Evolutionary conservation across 2,113 vertebrate genomes (phyloP).

Genomic region (Festucalex cinctus): DNA sequence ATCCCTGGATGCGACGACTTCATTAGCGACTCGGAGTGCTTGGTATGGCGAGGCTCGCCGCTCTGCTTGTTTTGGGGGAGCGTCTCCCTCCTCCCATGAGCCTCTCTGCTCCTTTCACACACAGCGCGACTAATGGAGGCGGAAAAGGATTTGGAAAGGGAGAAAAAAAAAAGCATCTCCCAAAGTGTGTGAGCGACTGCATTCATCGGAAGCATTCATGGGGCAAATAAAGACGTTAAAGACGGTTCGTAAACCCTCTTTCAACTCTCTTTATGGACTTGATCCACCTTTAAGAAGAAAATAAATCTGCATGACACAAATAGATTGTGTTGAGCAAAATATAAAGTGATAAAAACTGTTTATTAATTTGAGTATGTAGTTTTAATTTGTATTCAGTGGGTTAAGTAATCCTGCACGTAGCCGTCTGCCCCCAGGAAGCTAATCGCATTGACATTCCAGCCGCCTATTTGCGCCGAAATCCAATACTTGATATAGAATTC

Average conservation of each 20-base stretch:
- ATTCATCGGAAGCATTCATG: constrained; percentile 18
- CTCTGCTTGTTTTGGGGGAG: constrained; percentile 27
- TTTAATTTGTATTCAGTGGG: background rate
- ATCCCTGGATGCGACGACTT: constrained; percentile 47
- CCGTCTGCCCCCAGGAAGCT: background rate
- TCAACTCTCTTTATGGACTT: constrained; percentile 1
- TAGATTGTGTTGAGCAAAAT: background rate
- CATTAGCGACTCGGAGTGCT: constrained; percentile 26
- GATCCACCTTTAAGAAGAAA: constrained; percentile 1
- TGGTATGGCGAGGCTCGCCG: constrained; percentile 7
- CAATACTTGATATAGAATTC: background rate
- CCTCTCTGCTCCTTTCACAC: constrained; percentile 29
- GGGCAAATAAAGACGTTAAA: background rate
- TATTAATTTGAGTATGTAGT: background rate
- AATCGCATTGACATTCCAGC: background rate
- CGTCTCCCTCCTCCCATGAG: constrained; percentile 3
- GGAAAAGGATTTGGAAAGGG: constrained; percentile 8
- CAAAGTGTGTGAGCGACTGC: constrained; percentile 18
- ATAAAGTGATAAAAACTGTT: background rate
- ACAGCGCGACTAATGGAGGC: constrained; percentile 29
- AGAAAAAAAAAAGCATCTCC: constrained; percentile 16
- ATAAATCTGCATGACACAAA: constrained; percentile 5
- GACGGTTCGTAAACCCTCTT: background rate
- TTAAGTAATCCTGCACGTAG: background rate
- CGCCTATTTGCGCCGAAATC: background rate